Evolutionary conservation across 2,113 vertebrate species (phyloP), one percentile per base, ranked within the genome.

Genomic region (Leucosticte australis): DNA sequence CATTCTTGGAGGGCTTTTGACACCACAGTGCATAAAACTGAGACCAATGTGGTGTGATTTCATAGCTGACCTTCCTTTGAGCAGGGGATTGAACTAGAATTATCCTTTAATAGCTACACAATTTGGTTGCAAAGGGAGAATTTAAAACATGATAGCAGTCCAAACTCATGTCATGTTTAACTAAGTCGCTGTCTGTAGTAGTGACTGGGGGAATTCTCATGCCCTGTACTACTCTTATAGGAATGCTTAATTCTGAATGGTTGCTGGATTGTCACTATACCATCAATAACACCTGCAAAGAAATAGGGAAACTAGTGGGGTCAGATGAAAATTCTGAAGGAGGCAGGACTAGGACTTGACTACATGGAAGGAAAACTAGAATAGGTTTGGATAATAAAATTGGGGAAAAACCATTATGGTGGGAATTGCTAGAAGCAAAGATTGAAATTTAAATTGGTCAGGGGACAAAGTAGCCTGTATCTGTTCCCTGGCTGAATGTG

Each of bases 401-500:
- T 49, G 5, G 22, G 39, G 17, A 23, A 59, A 56, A 13, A 12
- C 10, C 53, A 22, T 52, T 70, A 31, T 62, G n/a, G 41, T n/a
- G 19, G 6, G 22, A 44, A 15, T 68, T 42, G 22, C 3, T n/a
- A 55, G 57, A 68, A 76, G 39, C 44, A 53, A 35, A 67, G 27
- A 7, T 78, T 56, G 47, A 47, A 87, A 80, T 1, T 62, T 17
- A 62, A 87, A 18, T 60, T 30, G 33, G 7, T 53, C 16, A 18
- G 23, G 31, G 47, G 31, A 56, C 11, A 44, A 52, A 6, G 7
- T 24, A 30, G 30, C 35, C 6, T 44, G 44, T 83, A 50, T 28
- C 78, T 65, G 6, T 83, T 91, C 28, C 15, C 26, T 63, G 11
- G 6, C 41, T 14, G 11, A 68, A 27, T 44, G 31, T 0, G 0